Base-by-base conservation (phyloP, 1,140 invertebrate genomes). In the Diachasma alloeum region DNA sequence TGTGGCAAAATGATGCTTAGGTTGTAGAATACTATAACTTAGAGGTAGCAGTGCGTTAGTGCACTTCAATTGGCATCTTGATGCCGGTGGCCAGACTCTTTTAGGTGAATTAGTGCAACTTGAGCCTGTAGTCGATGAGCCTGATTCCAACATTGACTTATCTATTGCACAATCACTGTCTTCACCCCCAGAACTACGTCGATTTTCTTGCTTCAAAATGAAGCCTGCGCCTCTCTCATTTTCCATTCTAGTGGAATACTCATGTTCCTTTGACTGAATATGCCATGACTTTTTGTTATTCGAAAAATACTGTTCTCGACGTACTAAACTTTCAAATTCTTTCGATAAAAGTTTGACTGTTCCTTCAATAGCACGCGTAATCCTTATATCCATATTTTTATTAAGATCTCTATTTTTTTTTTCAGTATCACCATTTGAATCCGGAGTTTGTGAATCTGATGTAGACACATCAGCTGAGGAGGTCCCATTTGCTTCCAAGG, bases 61-160 rank as follows among this genome's bases (percentile, higher is more conserved):
- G 86, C 87, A 89, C 44, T 86, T 89, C 80, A 86, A 83, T 70
- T 88, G 86, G 53, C 87, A 89, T 10, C 86, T 82, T n/a, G 87
- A 89, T 0, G 87, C 87, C 17, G 87, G 87, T 36, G 91, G 91
- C 84, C 91, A 92, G 80, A 93, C 87, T 39, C 92, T 86, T 87
- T 93, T 93, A 0, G 93, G 93, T 0, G 92, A 93, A 80, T 93
- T 93, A 0, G 92, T 91, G 56, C 92, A 92, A 80, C 92, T 93
- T 0, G 92, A 93, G 26, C 92, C 91, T 0, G 92, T 92, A 1
- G 93, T 93, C 0, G 92, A 93, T 0, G 92, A 93, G 77, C 92
- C 92, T 89, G 86, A 93, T 86, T 89, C 92, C 90, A 86, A 90
- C 84, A 86, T 88, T 84, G 84, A 92, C 81, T 83, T 92, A 86